phyloP scores from a whole-genome alignment of 2,113 vertebrate species.

The Enhydra lutris region DNA sequence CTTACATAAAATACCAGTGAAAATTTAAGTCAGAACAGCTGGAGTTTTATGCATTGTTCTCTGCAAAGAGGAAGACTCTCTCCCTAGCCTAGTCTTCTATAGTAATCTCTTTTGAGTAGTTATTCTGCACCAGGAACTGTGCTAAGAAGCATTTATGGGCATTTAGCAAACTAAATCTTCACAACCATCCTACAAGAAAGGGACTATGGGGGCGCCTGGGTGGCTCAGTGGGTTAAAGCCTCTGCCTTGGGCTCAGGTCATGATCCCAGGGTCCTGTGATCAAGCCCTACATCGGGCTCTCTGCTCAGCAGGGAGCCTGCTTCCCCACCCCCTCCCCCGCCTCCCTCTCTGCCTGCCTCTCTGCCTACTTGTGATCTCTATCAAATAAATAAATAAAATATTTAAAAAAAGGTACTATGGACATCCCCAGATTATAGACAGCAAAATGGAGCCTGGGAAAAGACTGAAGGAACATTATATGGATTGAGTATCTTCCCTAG shows the following conservation, averaged over 20 bases:
- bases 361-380: too few relatives aligned
- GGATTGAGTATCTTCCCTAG: background rate
- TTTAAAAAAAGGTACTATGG: background rate
- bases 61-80: background rate
- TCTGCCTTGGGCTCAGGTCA: too few relatives aligned
- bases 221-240: too few relatives aligned
- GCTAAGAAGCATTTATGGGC: background rate
- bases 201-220: background rate
- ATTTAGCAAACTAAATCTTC: background rate
- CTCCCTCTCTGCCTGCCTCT: too few relatives aligned
- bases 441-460: background rate
- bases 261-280: too few relatives aligned
- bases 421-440: background rate
- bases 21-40: background rate
- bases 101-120: background rate
- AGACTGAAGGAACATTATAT: background rate
- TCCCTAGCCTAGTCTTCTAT: background rate
- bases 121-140: background rate
- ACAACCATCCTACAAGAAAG: background rate
- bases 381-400: too few relatives aligned
- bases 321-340: too few relatives aligned
- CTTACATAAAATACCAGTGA: background rate
- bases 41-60: background rate
- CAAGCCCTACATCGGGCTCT: too few relatives aligned
- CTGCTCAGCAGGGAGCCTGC: too few relatives aligned